Base-by-base conservation (phyloP, 2,113 vertebrate species). In the Etheostoma spectabile region DNA sequence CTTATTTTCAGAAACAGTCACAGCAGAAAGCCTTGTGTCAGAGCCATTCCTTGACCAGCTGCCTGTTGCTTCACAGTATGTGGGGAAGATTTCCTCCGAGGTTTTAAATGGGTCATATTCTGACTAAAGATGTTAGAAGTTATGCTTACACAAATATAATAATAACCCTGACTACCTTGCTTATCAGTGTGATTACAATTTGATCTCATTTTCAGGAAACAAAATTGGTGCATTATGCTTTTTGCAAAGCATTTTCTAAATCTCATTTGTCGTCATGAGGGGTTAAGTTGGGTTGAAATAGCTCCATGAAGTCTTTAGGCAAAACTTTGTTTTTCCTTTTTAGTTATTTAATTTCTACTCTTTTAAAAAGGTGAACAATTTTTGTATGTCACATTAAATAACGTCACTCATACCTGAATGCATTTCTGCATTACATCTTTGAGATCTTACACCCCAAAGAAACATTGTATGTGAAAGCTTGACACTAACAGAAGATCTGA, bases 21-120 rank as follows among this genome's bases (percentile, higher is more conserved):
- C 60, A 80, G 66, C 56, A 70, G 74, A 83, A 80, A 10, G 45
- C 65, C 72, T 59, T 66, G 74, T 75, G 75, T 90, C 83, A 74
- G 27, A 75, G 57, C 38, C 68, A 12, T 83, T 63, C 85, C 78
- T 72, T 49, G 62, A 83, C 82, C 92, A 89, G 88, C 88, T 87
- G 91, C 87, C 78, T 89, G 82, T 85, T 86, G 86, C 90, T 89
- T 83, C 83, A 79, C 86, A 79, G 75, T 72, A 83, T 78, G 88
- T 64, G 82, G 74, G 69, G 60, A 84, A 86, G 82, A 81, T 87
- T 84, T 87, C 78, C 74, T 90, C 84, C 30, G 33, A 79, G 82
- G 60, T 86, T 86, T 83, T 70, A 90, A 89, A 88, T 90, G 78
- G 88, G 85, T 85, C 88, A 87, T 84, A 82, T 87, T 87, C 73